Evolutionary conservation across 2,113 vertebrate species (phyloP).

Genomic region (Etia nguti): DNA sequence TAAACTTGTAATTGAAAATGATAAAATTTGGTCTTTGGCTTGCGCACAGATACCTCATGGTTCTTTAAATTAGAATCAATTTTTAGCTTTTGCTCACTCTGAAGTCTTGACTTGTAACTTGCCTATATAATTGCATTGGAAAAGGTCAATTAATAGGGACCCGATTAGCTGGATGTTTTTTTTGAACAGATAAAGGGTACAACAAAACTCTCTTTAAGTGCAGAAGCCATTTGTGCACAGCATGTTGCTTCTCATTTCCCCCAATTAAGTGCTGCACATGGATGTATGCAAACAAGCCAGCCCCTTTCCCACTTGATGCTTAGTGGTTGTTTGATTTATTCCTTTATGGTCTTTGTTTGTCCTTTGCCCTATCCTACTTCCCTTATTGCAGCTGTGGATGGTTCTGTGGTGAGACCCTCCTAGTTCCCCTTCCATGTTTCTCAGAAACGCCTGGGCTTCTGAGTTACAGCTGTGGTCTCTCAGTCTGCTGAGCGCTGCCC

Average conservation of each 20-base stretch:
- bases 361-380: conserved; percentile 8
- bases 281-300: background rate
- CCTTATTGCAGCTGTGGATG: conserved; percentile 6
- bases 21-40: background rate
- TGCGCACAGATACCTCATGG: background rate
- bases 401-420: conserved; percentile 20
- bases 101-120: background rate
- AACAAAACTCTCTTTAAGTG: background rate
- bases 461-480: conserved; percentile 21
- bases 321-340: conserved; percentile 32
- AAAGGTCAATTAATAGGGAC: background rate
- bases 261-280: background rate
- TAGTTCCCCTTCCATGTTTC: conserved; percentile 37
- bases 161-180: background rate
- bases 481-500: background rate
- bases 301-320: conserved; percentile 10
- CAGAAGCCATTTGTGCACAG: background rate
- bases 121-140: background rate
- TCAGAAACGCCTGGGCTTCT: conserved; percentile 25
- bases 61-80: background rate
- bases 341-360: conserved; percentile 11
- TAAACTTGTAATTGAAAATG: background rate
- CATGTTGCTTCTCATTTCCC: background rate
- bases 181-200: background rate
- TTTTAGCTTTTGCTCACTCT: background rate